Percentiles rank a stretch among this genome's conserved stretches.
Evolutionary conservation across 2,888 invertebrate genomes (phyloP).

Genomic region (Octodonta nipae): DNA sequence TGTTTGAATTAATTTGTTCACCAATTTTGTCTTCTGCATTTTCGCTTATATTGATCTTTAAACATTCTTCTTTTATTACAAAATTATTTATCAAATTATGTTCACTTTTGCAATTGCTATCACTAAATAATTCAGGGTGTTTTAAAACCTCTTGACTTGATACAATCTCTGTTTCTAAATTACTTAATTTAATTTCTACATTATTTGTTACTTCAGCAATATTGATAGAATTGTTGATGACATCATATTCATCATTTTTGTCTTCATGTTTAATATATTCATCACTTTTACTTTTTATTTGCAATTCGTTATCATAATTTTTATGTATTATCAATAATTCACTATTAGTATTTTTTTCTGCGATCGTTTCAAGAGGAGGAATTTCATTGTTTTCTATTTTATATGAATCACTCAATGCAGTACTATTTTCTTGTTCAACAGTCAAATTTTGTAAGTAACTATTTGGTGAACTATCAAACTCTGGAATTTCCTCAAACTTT

Average conservation of each 20-base stretch:
- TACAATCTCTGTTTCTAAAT: neutral
- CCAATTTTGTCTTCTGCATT: conserved; percentile 1
- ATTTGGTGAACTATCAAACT: neutral
- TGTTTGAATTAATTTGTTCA: neutral
- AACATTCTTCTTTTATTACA: too few relatives aligned
- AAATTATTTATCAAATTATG: too few relatives aligned
- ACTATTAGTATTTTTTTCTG: neutral
- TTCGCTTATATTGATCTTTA: too few relatives aligned
- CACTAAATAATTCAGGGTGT: too few relatives aligned
- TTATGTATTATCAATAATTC: too few relatives aligned
- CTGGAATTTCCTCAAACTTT: too few relatives aligned
- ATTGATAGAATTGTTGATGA: neutral
- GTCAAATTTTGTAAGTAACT: too few relatives aligned
- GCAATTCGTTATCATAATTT: too few relatives aligned
- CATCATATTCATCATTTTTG: too few relatives aligned
- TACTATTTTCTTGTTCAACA: neutral
- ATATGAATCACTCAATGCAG: neutral
- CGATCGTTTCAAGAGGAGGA: neutral
- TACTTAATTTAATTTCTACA: neutral
- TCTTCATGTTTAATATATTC: too few relatives aligned
- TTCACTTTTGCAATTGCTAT: too few relatives aligned
- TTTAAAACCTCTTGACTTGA: neutral
- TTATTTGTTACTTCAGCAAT: neutral
- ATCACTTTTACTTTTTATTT: too few relatives aligned
- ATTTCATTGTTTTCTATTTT: neutral